Base-by-base conservation (phyloP, 2,888 invertebrate species). In the Lampropteryx suffumata region DNA sequence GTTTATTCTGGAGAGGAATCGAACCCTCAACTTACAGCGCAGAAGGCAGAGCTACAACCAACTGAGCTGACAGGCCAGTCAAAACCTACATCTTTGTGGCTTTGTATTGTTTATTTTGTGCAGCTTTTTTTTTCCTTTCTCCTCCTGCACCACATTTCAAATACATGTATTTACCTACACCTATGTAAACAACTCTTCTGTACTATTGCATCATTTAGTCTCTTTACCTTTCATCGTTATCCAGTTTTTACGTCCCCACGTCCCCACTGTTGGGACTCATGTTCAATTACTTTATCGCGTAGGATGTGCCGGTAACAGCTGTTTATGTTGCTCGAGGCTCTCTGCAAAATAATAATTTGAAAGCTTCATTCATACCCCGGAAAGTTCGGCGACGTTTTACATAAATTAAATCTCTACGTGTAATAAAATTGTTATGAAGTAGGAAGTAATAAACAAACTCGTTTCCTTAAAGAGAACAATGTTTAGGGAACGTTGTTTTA, bases 381-480 rank as follows among this genome's bases (percentile, higher is more conserved):
- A 50, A 67, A 75, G 65, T 69, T 71, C 55, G 39, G 53, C 49
- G 62, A 60, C 67, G 58, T 68, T 76, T 74, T 73, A 64, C 71
- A 70, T 76, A 76, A 77, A 74, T 75, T 72, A 70, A 71, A 69
- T 68, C 61, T 59, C 34, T 40, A 59, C 52, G 58, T 62, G 56
- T 55, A 61, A 59, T 64, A 57, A 61, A 65, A 65, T 60, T 61
- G 61, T 64, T 63, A 50, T 43, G 34, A 58, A 63, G 59, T 56
- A 55, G 50, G 34, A 57, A 48, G 59, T 60, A 55, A 61, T 52
- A 65, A 67, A 67, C 58, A 65, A 53, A 59, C 55, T 61, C 51
- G 53, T 57, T 50, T 55, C 52, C 53, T 44, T 44, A 42, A 55
- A 42, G 47, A 57, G 48, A 53, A 50, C 43, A 53, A 46, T 39